Evolutionary conservation across 2,888 invertebrate genomes (phyloP).

Genomic region (Helobdella robusta): DNA sequence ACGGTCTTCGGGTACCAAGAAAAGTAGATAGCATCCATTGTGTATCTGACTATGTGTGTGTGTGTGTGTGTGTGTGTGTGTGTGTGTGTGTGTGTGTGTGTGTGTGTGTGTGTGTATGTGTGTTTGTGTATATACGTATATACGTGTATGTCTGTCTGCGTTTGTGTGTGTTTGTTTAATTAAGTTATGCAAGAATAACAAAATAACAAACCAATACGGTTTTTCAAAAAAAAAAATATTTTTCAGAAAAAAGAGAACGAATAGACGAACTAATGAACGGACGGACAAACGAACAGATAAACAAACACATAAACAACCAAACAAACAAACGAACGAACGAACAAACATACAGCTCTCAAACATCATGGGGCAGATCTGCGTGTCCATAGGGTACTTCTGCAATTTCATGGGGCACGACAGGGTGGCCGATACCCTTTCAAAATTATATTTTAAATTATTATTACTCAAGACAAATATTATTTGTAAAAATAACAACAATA

Average conservation of each 20-base stretch:
- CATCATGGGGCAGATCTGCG: conserved; percentile 42
- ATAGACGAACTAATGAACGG: no score
- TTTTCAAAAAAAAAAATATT: no score
- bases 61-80: neutral
- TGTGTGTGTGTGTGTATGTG: conserved; percentile 4
- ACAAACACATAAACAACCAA: no score
- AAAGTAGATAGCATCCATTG: conserved; percentile 36
- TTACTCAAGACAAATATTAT: neutral
- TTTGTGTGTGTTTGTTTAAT: neutral
- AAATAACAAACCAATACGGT: no score
- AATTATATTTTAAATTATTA: neutral
- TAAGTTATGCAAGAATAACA: no score
- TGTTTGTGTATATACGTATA: neutral
- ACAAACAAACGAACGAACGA: no score
- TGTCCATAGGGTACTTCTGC: conserved; percentile 44
- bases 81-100: neutral
- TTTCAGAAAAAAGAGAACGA: no score
- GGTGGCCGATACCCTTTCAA: conserved; percentile 38
- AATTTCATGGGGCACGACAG: conserved; percentile 43
- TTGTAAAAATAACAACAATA: no score
- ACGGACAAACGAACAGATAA: no score
- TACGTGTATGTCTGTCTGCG: neutral
- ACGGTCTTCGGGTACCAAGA: conserved; percentile 34
- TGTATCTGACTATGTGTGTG: conserved; percentile 34
- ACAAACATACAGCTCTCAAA: conserved; percentile 44